Percentiles rank a stretch among this genome's conserved stretches.
Evolutionary conservation across 2,888 invertebrate species (phyloP).

Genomic region (Lasioglossum villosulum): DNA sequence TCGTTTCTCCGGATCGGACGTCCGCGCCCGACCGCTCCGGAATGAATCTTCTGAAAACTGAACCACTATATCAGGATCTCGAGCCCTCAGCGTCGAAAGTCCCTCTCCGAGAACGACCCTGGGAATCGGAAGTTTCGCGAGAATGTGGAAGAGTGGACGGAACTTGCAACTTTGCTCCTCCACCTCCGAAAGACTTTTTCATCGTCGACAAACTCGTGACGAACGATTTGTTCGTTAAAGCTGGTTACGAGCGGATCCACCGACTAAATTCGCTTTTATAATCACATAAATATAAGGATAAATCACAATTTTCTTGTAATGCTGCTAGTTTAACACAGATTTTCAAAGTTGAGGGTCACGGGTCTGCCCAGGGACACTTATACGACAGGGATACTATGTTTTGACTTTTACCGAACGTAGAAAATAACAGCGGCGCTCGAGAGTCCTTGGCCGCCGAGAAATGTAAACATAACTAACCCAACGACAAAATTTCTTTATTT

Average conservation of each 20-base stretch:
- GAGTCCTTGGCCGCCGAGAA: no score
- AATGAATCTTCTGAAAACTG: conserved; percentile 7
- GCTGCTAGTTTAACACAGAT: no score
- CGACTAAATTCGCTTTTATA: neutral
- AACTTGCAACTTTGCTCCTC: neutral
- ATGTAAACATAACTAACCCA: no score
- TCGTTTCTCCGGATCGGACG: conserved; percentile 13
- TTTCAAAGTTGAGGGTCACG: no score
- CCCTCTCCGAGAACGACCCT: neutral
- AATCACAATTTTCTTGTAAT: no score
- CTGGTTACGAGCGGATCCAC: neutral
- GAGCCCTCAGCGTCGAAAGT: neutral
- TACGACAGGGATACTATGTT: no score
- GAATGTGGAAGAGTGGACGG: neutral
- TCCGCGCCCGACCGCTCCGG: neutral
- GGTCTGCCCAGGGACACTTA: no score
- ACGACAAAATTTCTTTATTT: no score
- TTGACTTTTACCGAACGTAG: no score
- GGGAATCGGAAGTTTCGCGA: neutral
- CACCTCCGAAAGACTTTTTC: neutral
- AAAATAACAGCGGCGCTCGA: no score
- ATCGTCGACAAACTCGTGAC: conserved; percentile 5
- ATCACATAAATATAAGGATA: neutral
- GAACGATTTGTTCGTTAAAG: neutral
- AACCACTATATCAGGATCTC: conserved; percentile 8